Base-by-base conservation (phyloP, 2,888 invertebrate species). In the Mimas tiliae region DNA sequence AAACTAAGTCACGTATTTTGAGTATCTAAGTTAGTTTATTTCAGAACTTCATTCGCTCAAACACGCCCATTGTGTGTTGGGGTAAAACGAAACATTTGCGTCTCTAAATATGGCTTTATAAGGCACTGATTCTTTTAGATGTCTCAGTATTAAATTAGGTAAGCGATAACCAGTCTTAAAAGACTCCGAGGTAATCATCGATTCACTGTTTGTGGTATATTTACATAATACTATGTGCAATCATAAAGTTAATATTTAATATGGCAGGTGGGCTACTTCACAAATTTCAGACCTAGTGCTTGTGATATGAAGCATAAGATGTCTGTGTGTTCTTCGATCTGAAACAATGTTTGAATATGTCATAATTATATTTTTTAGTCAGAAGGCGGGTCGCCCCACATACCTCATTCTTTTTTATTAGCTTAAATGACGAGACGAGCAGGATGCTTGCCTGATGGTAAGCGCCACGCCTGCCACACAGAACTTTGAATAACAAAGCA, bases 301-400 rank as follows among this genome's bases (percentile, higher is more conserved):
- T 96, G 95, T 64, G 95, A 95, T 77, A 98, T 94, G 91, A 98
- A 98, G 83, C 96, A 95, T 80, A 98, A 94, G 75, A 98, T 97
- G 85, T 99, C 99, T 0, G 97, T 97, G 80, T 96, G 95, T 89
- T 99, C 99, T 74, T 98, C 98, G 82, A 99, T 99, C 96, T 98
- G 94, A 81, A 95, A 87, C 62, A 64, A 94, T 62, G 16, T 3
- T 50, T 4, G 4, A 27, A 27, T 27, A 27, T 27, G 27, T 27
- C 1, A 27, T 27, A 1, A n/a, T n/a, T n/a, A n/a, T n/a, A n/a
- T n/a, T n/a, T n/a, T n/a, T n/a, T n/a, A n/a, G n/a, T n/a, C n/a
- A n/a, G n/a, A n/a, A n/a, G n/a, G n/a, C n/a, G n/a, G n/a, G n/a
- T n/a, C n/a, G n/a, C n/a, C n/a, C n/a, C n/a, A n/a, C n/a, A n/a